Conservation (phyloP, 2,888 invertebrate genomes). For the Phortica magna region DNA sequence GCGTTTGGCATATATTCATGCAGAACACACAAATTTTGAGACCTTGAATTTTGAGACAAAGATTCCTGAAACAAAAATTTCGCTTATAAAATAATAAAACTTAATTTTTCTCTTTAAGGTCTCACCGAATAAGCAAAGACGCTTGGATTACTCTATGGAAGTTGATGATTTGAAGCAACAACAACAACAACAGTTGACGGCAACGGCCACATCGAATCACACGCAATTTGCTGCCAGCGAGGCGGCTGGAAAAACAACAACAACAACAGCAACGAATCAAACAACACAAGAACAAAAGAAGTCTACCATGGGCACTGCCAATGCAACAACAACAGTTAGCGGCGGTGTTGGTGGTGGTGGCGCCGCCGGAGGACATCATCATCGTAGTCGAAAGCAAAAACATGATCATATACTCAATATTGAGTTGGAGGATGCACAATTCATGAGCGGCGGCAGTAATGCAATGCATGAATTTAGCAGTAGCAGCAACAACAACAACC, state of each 20-base stretch:
- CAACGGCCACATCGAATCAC: constrained; percentile 43
- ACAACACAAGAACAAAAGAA: background rate
- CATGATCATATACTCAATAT: constrained; percentile 70
- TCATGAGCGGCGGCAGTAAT: constrained; percentile 40
- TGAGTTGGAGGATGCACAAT: constrained; percentile 63
- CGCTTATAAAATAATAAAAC: too few species aligned
- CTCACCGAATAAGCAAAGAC: constrained; percentile 61
- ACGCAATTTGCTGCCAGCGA: background rate
- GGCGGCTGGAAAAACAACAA: constrained; percentile 1
- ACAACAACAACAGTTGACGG: constrained; percentile 31
- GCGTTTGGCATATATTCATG: too few species aligned
- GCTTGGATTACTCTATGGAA: constrained; percentile 52
- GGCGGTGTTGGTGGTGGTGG: background rate
- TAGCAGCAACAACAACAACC: constrained; percentile 36
- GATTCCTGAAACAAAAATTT: too few species aligned
- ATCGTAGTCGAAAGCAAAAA: constrained; percentile 73
- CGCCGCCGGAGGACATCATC: constrained; percentile 30
- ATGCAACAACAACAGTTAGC: background rate
- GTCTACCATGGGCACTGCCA: background rate
- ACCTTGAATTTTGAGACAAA: too few species aligned
- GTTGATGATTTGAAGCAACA: background rate
- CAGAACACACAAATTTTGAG: too few species aligned
- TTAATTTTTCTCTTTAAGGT: too few species aligned
- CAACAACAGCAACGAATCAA: constrained; percentile 4
- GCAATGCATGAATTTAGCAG: constrained; percentile 19